A percentile compares a stretch with the other conserved stretches of the same genome.
These are phyloP conservation scores for Nycteola revayana DNA, from an alignment of 2,888 invertebrate genomes.

Conservation along the genomic window DNA sequence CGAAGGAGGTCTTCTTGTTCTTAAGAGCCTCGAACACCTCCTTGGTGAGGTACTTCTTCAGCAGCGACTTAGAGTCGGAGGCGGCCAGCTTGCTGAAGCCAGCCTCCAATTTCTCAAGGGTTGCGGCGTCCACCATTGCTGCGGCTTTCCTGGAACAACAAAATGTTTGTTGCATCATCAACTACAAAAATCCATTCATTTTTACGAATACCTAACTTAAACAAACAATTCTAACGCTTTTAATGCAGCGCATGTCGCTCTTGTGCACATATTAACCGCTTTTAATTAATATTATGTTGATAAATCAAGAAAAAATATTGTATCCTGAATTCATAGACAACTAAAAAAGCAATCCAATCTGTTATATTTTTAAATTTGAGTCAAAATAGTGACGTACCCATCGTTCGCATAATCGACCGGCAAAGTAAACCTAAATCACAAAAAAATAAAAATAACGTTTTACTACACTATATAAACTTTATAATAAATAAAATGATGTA, in stretches of 20 bases:
- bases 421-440: conserved; percentile 35
- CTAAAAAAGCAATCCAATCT: background rate
- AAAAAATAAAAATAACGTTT: conserved; percentile 8
- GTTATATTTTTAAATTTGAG: conserved; percentile 36
- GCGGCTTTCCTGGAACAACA: conserved; percentile 85
- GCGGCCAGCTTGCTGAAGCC: conserved; percentile 93
- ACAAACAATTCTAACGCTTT: conserved; percentile 66
- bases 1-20: conserved; percentile 96
- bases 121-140: conserved; percentile 95
- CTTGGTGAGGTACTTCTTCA: conserved; percentile 97
- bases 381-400: conserved; percentile 61
- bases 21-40: conserved; percentile 95
- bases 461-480: background rate
- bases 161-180: conserved; percentile 12
- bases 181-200: conserved; percentile 12
- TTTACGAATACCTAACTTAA: conserved; percentile 11
- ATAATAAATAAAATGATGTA: too few species aligned
- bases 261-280: conserved; percentile 62
- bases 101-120: conserved; percentile 94
- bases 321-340: too few species aligned
- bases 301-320: background rate
- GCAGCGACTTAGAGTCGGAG: conserved; percentile 96
- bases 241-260: conserved; percentile 74
- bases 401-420: conserved; percentile 43
- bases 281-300: conserved; percentile 13